Evolutionary conservation across 2,113 vertebrate genomes (phyloP).

Genomic region (Procavia capensis): DNA sequence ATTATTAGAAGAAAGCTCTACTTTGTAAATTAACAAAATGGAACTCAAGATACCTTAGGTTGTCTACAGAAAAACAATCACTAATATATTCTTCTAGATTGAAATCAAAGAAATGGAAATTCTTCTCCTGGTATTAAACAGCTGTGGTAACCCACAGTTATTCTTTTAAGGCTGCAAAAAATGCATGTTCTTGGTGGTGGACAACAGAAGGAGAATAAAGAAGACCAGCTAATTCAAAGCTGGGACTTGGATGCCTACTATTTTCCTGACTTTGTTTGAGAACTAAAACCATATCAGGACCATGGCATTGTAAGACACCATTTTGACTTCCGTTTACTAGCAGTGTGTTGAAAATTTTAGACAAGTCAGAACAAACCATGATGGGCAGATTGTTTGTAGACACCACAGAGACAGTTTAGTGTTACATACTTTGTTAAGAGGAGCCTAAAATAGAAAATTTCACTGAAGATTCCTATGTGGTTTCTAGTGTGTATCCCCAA

Average conservation of each 20-base stretch:
- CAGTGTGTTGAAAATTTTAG: background rate
- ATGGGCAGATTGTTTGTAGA: background rate
- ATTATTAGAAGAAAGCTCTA: background rate
- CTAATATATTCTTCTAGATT: background rate
- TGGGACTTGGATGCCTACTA: background rate
- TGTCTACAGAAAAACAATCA: background rate
- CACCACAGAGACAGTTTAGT: background rate
- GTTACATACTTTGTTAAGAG: background rate
- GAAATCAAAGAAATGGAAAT: constrained; percentile 16
- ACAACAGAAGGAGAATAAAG: background rate
- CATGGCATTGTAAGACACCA: background rate
- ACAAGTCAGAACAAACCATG: background rate
- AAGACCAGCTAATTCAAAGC: background rate
- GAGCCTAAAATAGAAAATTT: background rate
- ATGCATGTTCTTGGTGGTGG: background rate
- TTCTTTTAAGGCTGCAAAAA: background rate
- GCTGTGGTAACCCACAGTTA: background rate
- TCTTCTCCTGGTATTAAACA: background rate
- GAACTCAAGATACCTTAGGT: background rate
- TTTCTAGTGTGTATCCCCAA: background rate
- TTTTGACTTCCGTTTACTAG: background rate
- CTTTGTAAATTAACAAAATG: background rate
- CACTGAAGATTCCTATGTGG: background rate
- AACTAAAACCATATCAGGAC: background rate
- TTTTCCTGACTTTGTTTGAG: background rate